phyloP scores from a whole-genome alignment of 2,888 invertebrate genomes.

The Scaptodrosophila latifasciaeformis region DNA sequence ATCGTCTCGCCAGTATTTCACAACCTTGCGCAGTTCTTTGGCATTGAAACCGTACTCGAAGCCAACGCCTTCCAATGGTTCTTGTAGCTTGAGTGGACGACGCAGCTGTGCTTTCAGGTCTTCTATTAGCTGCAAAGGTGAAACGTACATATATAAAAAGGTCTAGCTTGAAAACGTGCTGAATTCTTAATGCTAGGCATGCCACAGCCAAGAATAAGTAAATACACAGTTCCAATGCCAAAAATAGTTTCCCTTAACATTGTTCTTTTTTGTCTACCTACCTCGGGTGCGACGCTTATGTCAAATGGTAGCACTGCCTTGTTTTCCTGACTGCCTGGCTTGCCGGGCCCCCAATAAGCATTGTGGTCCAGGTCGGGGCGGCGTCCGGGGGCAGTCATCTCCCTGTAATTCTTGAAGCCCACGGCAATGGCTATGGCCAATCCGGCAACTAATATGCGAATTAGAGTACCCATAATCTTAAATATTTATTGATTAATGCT shows the following conservation, averaged over 20 bases:
- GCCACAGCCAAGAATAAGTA: too few species aligned
- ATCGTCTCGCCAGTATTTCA: constrained; percentile 86
- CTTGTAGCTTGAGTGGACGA: constrained; percentile 76
- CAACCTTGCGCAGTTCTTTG: constrained; percentile 79
- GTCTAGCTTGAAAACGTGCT: too few species aligned
- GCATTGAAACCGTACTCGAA: constrained; percentile 90
- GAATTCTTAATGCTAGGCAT: too few species aligned
- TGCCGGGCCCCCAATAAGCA: constrained; percentile 73
- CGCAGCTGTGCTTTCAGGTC: constrained; percentile 80
- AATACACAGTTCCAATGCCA: too few species aligned
- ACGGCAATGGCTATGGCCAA: constrained; percentile 57
- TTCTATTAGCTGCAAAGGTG: constrained; percentile 75
- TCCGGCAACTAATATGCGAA: constrained; percentile 54
- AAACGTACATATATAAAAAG: not conserved
- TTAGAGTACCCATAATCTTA: constrained; percentile 44
- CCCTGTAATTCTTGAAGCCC: constrained; percentile 66
- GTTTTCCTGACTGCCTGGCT: constrained; percentile 59
- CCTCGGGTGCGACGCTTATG: constrained; percentile 61
- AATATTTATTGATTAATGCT: too few species aligned
- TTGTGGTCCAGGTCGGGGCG: constrained; percentile 66
- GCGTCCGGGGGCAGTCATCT: constrained; percentile 57
- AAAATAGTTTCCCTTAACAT: too few species aligned
- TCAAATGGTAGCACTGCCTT: constrained; percentile 61
- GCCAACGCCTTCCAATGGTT: constrained; percentile 80
- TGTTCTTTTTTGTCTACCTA: constrained; percentile 27